Conservation (phyloP, 2,888 invertebrate species). For the Heteromurus nitidus region DNA sequence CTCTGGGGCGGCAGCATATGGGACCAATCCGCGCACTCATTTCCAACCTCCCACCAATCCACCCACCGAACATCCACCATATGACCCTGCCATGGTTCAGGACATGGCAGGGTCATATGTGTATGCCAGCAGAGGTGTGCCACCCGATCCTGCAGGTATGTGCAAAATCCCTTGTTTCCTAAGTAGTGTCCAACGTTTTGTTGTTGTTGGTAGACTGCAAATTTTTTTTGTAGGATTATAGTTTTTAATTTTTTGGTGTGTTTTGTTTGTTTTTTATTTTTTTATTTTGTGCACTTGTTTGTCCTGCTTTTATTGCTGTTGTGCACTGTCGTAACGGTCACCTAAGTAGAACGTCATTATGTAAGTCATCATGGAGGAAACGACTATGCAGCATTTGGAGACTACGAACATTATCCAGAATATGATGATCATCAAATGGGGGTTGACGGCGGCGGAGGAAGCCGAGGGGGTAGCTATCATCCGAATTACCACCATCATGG, state of each 20-base stretch:
- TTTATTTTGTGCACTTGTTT: constrained; percentile 40
- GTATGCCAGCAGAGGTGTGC: constrained; percentile 70
- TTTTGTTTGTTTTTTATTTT: constrained; percentile 37
- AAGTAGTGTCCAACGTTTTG: no score
- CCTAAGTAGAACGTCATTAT: constrained; percentile 56
- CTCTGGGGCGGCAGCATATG: constrained; percentile 69
- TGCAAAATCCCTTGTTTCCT: constrained; percentile 8
- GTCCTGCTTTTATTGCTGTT: constrained; percentile 26
- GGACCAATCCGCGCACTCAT: constrained; percentile 74
- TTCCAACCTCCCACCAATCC: constrained; percentile 70
- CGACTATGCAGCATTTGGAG: constrained; percentile 77
- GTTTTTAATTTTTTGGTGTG: constrained; percentile 15
- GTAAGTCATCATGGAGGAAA: constrained; percentile 51
- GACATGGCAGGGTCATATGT: constrained; percentile 72
- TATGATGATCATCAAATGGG: constrained; percentile 55
- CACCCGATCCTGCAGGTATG: constrained; percentile 72
- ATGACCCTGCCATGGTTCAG: constrained; percentile 70
- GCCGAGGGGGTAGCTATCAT: constrained; percentile 72
- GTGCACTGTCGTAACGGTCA: neutral
- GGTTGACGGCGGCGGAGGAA: constrained; percentile 36
- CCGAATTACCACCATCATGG: constrained; percentile 73
- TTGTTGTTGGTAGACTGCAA: neutral
- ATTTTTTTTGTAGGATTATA: constrained; percentile 3
- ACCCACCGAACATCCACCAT: constrained; percentile 61
- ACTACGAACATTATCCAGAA: constrained; percentile 78